Percentiles rank a stretch among this genome's conserved stretches.
Conservation (phyloP, 2,888 invertebrate genomes). For the Sarcophaga variegata region DNA sequence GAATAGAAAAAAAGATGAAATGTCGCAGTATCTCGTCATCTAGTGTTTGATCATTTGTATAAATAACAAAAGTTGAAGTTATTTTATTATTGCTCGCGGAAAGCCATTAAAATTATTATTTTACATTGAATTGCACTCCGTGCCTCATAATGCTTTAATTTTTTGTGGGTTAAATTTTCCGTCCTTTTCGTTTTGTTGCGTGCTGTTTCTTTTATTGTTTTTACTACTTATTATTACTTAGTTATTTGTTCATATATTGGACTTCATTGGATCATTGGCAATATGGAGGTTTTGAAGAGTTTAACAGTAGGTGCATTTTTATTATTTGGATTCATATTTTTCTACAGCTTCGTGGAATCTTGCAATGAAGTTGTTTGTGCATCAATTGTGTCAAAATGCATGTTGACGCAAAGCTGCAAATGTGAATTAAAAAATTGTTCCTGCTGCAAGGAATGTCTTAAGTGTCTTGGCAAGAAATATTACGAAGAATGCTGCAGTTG, state of each 20-base stretch:
- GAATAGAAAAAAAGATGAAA: constrained; percentile 52
- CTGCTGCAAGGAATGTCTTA: constrained; percentile 97
- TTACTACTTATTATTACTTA: constrained; percentile 44
- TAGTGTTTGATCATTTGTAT: constrained; percentile 37
- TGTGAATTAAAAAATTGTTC: constrained; percentile 96
- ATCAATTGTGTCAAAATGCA: constrained; percentile 97
- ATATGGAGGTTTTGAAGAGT: constrained; percentile 76
- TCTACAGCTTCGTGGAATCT: constrained; percentile 77
- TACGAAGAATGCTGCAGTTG: constrained; percentile 98
- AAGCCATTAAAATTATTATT: not conserved
- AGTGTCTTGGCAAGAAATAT: constrained; percentile 90
- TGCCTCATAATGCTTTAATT: constrained; percentile 59
- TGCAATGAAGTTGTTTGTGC: constrained; percentile 98
- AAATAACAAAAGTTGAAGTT: constrained; percentile 4
- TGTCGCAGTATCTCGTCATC: constrained; percentile 56
- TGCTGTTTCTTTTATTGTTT: constrained; percentile 50
- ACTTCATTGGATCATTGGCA: constrained; percentile 39
- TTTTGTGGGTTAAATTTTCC: constrained; percentile 50
- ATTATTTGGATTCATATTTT: constrained; percentile 75
- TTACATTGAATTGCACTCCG: not conserved
- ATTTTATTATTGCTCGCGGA: not conserved
- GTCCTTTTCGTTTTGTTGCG: constrained; percentile 57
- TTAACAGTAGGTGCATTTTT: constrained; percentile 75
- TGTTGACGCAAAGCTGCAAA: constrained; percentile 97
- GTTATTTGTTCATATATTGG: constrained; percentile 25